Evolutionary conservation across 2,113 vertebrate genomes (phyloP), one percentile per base, ranked within the genome.

Genomic region (Siniperca knerii): DNA sequence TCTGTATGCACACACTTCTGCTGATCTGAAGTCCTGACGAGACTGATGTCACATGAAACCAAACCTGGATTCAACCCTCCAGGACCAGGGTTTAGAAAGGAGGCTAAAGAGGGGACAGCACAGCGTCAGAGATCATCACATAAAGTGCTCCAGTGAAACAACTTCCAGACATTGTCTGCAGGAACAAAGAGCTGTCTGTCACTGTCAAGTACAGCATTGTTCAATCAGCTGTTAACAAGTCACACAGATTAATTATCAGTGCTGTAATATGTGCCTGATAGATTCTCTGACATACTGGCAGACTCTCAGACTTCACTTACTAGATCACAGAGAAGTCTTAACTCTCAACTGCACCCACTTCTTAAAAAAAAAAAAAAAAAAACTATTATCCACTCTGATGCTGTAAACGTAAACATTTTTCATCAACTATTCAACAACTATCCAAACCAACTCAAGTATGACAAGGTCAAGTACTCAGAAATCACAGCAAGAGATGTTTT

Each of bases 171-270:
- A 66, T 21, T 71, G 23, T 81, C 62, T 77, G 78, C 79, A 50
- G 62, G 64, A 70, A 77, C 81, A 85, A 84, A 79, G 65, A 77
- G 65, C 71, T 62, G 70, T 66, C 82, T 81, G 75, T 75, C 71
- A 68, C 61, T 23, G 69, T 8, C 42, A 81, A 84, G 66, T 25
- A 77, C 54, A 75, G 50, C 72, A 76, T 42, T 81, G 71, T 86
- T 80, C 55, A 54, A 79, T 88, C 67, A 76, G 65, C 57, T 75
- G 84, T 82, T 85, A 80, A 83, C 71, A 91, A 89, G 88, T 85
- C 74, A 29, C 66, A 72, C 23, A 62, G 67, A 89, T 81, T 82
- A 58, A 87, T 87, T 81, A 89, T 84, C 75, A 82, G 35, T 29
- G 66, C 65, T 69, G 33, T 79, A 82, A 85, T 48, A 77, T 72